Percentiles rank a stretch among this genome's conserved stretches.
Evolutionary conservation across 1,140 invertebrate genomes (phyloP).

Genomic region (Pogonomyrmex barbatus): DNA sequence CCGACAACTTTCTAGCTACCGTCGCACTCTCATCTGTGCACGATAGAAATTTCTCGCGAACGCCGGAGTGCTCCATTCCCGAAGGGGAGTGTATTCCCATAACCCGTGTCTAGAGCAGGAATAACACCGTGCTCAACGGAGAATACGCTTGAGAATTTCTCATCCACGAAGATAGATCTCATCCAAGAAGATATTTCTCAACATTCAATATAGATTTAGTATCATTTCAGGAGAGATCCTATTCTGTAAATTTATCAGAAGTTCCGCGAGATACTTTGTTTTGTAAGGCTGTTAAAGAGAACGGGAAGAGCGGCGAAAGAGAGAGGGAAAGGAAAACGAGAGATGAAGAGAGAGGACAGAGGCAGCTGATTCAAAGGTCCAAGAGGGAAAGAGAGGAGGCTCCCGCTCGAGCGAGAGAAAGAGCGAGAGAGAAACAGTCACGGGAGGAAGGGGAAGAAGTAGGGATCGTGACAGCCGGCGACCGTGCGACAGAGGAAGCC

Average conservation of each 20-base stretch:
- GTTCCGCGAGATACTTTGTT: not conserved
- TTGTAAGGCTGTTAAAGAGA: not conserved
- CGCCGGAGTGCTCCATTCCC: slow-evolving; percentile 21
- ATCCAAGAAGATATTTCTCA: not conserved
- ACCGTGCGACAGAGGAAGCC: slow-evolving; percentile 44
- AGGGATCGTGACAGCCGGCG: slow-evolving; percentile 51
- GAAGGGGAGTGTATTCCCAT: slow-evolving; percentile 51
- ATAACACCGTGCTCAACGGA: no score
- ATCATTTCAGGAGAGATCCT: not conserved
- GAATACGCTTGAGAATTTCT: not conserved
- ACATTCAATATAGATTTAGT: not conserved
- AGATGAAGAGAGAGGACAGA: slow-evolving; percentile 14
- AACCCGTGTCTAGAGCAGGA: not conserved
- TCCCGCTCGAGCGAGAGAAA: not conserved
- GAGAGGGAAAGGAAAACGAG: not conserved
- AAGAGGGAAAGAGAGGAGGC: slow-evolving; percentile 21
- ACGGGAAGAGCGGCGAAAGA: not conserved
- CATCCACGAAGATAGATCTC: not conserved
- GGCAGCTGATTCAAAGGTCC: slow-evolving; percentile 41
- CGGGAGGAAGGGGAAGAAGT: slow-evolving; percentile 21
- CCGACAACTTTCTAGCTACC: slow-evolving; percentile 68
- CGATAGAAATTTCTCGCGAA: slow-evolving; percentile 16
- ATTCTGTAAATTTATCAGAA: slow-evolving; percentile 2
- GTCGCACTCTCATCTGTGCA: slow-evolving; percentile 8
- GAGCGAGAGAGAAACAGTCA: not conserved